Conservation (phyloP, 2,113 vertebrate species). For the Procapra przewalskii region DNA sequence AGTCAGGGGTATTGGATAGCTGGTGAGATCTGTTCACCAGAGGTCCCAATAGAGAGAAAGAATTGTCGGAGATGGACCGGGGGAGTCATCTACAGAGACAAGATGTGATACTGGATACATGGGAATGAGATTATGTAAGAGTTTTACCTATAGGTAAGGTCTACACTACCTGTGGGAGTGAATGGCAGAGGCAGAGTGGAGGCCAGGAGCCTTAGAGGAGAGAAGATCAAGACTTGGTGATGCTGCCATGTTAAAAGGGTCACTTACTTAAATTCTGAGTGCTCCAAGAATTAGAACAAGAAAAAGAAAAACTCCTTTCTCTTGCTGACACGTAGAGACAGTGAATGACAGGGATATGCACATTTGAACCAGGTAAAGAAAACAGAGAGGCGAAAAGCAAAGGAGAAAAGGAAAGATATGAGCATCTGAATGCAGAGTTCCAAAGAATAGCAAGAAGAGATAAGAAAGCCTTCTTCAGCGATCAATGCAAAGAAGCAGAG, state of each 20-base stretch:
- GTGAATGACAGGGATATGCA: background rate
- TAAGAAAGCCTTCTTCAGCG: too few relatives aligned
- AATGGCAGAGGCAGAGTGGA: background rate
- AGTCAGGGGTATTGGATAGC: background rate
- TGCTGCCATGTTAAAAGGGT: background rate
- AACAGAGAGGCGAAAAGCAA: background rate
- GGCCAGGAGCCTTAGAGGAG: background rate
- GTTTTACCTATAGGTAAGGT: background rate
- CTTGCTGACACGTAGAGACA: background rate
- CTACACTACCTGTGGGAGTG: background rate
- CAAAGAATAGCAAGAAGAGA: too few relatives aligned
- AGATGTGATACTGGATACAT: background rate
- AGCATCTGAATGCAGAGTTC: too few relatives aligned
- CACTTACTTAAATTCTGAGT: background rate
- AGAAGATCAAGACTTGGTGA: background rate
- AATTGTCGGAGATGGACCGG: background rate
- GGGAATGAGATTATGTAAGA: background rate
- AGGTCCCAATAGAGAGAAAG: background rate
- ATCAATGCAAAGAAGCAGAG: too few relatives aligned
- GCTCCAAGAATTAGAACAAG: background rate
- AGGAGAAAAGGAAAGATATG: too few relatives aligned
- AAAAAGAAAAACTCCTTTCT: background rate
- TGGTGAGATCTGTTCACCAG: background rate
- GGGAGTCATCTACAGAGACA: background rate
- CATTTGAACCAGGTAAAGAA: background rate